phyloP scores from a whole-genome alignment of 2,113 vertebrate genomes.

The Caranx melampygus region DNA sequence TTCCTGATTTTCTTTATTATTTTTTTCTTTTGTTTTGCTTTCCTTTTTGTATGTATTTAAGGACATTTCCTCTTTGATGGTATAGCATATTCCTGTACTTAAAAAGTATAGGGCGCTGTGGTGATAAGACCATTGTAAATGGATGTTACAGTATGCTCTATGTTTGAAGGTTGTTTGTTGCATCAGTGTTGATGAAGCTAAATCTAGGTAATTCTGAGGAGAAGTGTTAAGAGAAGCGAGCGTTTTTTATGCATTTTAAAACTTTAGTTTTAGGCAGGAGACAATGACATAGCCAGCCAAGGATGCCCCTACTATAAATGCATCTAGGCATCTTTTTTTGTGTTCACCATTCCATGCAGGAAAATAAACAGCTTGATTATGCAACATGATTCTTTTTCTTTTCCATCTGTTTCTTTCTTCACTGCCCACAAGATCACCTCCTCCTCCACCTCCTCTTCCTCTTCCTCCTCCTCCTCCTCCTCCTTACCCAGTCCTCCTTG shows the following conservation, averaged over 20 bases:
- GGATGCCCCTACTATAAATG: conserved; percentile 88
- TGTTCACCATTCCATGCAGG: conserved; percentile 89
- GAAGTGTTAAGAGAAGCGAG: conserved; percentile 87
- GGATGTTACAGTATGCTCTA: conserved; percentile 97
- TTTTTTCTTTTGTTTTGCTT: conserved; percentile 62
- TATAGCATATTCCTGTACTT: conserved; percentile 96
- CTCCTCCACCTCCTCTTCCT: conserved; percentile 30
- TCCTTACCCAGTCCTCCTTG: conserved; percentile 11
- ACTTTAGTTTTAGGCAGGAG: conserved; percentile 87
- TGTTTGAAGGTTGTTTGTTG: conserved; percentile 95
- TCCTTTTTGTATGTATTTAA: conserved; percentile 96
- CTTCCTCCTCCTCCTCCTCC: conserved; percentile 26
- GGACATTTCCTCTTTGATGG: conserved; percentile 92
- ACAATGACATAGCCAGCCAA: conserved; percentile 87
- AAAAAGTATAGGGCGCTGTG: conserved; percentile 92
- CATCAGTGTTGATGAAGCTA: conserved; percentile 95
- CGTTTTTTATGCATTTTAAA: conserved; percentile 90
- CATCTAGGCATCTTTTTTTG: conserved; percentile 88
- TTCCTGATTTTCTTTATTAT: conserved; percentile 82
- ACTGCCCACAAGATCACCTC: conserved; percentile 53
- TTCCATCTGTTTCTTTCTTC: conserved; percentile 77
- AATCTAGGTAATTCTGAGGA: conserved; percentile 91
- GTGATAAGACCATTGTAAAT: conserved; percentile 94
- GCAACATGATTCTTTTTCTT: conserved; percentile 87
- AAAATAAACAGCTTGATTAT: conserved; percentile 89